These are phyloP conservation scores for Linurgus olivaceus DNA, from an alignment of 2,797 vertebrate genomes.

Conservation along the genomic window DNA sequence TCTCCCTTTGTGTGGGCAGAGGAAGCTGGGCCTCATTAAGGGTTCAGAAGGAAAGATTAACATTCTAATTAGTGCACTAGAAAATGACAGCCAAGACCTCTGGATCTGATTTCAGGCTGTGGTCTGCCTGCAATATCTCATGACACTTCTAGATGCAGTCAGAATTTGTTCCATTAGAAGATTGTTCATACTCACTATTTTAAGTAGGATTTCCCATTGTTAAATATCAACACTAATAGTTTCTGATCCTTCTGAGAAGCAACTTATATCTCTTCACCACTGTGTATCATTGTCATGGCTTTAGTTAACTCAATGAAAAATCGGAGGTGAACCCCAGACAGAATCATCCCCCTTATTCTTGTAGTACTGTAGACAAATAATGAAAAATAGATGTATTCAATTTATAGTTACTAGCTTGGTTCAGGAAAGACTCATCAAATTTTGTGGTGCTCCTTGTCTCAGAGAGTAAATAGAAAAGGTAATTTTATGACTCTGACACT, in stretches of 20 bases:
- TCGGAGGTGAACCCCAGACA: neutral
- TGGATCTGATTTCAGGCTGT: neutral
- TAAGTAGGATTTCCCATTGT: neutral
- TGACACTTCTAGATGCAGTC: neutral
- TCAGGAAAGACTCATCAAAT: neutral
- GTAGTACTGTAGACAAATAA: neutral
- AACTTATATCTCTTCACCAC: neutral
- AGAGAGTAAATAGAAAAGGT: neutral
- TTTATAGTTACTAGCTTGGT: neutral
- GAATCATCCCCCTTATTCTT: neutral
- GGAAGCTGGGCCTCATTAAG: constrained; percentile 11
- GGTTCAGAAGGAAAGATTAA: constrained; percentile 10
- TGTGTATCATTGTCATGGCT: neutral
- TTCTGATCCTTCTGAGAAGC: neutral
- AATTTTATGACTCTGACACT: neutral
- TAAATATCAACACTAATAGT: neutral
- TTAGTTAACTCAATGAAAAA: neutral
- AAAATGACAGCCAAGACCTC: constrained; percentile 6
- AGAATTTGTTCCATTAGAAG: neutral
- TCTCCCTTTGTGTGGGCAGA: neutral
- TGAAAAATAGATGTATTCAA: neutral
- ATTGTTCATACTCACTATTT: neutral
- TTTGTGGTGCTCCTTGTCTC: neutral
- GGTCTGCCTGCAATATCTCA: neutral
- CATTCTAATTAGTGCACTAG: constrained; percentile 6